These are phyloP conservation scores for Nycticebus coucang DNA, from an alignment of 2,113 vertebrate genomes.

Conservation along the genomic window DNA sequence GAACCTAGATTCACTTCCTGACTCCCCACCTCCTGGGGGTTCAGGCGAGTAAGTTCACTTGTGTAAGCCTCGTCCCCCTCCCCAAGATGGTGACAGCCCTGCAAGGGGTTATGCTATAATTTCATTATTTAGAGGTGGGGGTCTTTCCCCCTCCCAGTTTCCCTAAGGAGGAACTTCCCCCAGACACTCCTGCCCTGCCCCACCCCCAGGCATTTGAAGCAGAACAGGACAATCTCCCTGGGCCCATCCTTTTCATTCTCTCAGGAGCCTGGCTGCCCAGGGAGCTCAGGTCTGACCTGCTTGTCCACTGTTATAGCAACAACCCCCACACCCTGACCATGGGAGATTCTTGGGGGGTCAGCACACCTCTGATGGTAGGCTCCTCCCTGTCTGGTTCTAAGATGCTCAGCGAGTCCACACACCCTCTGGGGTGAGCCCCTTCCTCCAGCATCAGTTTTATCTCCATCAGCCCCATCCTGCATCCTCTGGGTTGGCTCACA, in stretches of 20 bases:
- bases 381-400: neutral
- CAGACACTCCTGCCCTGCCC: neutral
- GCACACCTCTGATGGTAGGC: neutral
- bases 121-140: neutral
- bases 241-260: rapidly evolving
- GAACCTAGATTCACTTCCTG: neutral
- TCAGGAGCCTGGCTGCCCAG: neutral
- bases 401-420: neutral
- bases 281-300: neutral
- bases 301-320: neutral
- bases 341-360: neutral
- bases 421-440: rapidly evolving
- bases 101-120: rapidly evolving
- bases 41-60: neutral
- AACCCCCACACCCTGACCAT: neutral
- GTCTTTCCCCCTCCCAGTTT: neutral
- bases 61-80: neutral
- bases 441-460: neutral
- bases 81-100: neutral
- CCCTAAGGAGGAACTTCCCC: rapidly evolving
- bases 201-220: neutral
- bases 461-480: neutral
- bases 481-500: neutral
- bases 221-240: too few relatives aligned
- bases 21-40: neutral